Evolutionary conservation across 2,888 invertebrate species (phyloP).

Genomic region (Morinoia aosen): DNA sequence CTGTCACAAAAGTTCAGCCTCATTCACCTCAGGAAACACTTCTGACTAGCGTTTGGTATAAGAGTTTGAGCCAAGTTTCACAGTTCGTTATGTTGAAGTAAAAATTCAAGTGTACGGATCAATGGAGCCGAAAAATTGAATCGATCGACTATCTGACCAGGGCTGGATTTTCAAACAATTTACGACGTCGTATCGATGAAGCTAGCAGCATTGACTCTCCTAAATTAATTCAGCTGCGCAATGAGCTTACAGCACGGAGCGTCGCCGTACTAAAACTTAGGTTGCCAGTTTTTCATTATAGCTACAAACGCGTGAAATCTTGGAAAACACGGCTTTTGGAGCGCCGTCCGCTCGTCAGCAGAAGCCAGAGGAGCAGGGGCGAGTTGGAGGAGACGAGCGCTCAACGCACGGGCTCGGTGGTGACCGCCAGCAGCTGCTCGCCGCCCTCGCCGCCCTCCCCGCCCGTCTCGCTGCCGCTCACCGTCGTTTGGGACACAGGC

Average conservation of each 20-base stretch:
- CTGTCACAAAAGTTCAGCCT: not conserved
- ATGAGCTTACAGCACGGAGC: too few species aligned
- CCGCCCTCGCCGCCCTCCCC: slow-evolving; percentile 20
- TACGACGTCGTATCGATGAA: too few species aligned
- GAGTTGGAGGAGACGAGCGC: not conserved
- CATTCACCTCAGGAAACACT: not conserved
- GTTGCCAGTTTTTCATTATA: too few species aligned
- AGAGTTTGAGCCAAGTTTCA: not conserved
- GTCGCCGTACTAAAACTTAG: too few species aligned
- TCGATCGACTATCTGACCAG: not conserved
- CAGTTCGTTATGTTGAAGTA: not conserved
- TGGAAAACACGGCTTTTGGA: not conserved
- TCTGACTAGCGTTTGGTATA: not conserved
- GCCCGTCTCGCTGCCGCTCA: not conserved
- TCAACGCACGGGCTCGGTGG: not conserved
- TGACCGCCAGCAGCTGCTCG: slow-evolving; percentile 29
- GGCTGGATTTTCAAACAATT: too few species aligned
- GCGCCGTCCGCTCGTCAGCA: not conserved
- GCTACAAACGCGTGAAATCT: too few species aligned
- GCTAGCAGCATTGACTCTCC: too few species aligned
- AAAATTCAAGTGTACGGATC: not conserved
- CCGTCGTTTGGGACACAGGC: not conserved
- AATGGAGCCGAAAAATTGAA: not conserved
- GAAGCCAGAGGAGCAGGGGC: not conserved
- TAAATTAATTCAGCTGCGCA: too few species aligned